Conservation (phyloP, 2,888 invertebrate species). For the Hoplodrina ambigua region DNA sequence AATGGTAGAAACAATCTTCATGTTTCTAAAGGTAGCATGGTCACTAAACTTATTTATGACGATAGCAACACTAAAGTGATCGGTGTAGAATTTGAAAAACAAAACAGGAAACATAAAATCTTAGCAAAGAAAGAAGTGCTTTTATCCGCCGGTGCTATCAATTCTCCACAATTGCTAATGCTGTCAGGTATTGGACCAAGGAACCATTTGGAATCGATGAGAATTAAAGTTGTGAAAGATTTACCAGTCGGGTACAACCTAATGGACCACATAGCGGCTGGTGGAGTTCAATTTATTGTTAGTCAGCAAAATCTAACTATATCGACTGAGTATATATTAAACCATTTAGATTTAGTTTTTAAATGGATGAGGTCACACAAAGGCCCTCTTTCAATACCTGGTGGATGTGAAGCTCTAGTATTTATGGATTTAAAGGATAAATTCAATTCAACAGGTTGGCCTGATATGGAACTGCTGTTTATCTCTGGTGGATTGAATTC, state of each 20-base stretch:
- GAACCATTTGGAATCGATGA: constrained; percentile 89
- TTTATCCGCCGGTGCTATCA: constrained; percentile 94
- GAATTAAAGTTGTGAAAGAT: constrained; percentile 90
- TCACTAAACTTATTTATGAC: constrained; percentile 90
- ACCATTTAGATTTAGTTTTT: constrained; percentile 82
- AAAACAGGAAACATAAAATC: constrained; percentile 87
- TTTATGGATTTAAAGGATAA: constrained; percentile 91
- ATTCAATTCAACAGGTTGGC: constrained; percentile 89
- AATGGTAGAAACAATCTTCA: constrained; percentile 91
- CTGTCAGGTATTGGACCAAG: constrained; percentile 94
- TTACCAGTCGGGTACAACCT: constrained; percentile 92
- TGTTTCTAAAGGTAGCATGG: constrained; percentile 91
- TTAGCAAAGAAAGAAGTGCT: constrained; percentile 93
- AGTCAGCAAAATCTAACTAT: constrained; percentile 78
- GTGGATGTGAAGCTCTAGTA: constrained; percentile 92
- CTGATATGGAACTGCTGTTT: constrained; percentile 92
- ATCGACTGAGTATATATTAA: constrained; percentile 80
- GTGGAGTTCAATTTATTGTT: constrained; percentile 91
- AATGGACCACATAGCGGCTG: constrained; percentile 93
- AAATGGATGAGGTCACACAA: constrained; percentile 89
- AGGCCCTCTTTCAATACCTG: constrained; percentile 91
- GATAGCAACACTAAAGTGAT: constrained; percentile 88
- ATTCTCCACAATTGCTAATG: constrained; percentile 95
- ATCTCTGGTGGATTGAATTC: constrained; percentile 89
- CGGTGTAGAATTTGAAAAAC: constrained; percentile 91